Evolutionary conservation across 2,888 invertebrate genomes (phyloP), one percentile per base, ranked within the genome.

Genomic region (Drosophila barbarae): DNA sequence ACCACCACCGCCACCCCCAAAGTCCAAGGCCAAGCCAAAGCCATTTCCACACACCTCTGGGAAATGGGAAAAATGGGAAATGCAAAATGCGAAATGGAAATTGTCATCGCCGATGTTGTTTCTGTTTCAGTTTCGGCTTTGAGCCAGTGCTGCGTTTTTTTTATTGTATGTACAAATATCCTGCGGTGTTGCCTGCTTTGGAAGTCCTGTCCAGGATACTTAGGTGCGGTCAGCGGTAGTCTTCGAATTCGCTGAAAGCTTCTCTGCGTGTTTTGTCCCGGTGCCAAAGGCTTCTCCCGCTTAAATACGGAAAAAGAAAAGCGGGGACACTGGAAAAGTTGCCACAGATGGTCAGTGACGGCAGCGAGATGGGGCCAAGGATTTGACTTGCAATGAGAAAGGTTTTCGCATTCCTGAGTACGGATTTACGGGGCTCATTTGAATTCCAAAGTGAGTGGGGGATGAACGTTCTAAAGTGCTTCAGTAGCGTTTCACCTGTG

Each of bases 151-250:
- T 28, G 18, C 23, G 23, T 38, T 57, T 63, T 57, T 57, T 64
- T 64, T 66, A 56, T 66, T 67, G 70, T 68, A 69, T 69, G 61
- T 47, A 67, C 70, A 67, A 67, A 64, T 59, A 60, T 52, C 52
- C 60, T 68, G 52, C 61, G 67, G 67, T 35, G 50, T 18, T 35
- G 44, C 7, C 47, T 35, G 47, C 49, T 42, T 47, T 26, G 55
- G 39, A 39, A 21, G 34, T 34, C 21, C 21, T 64, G 50, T 42
- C 30, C 39, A 55, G 68, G 56, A 55, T 30, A 67, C 68, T 67
- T 55, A 56, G 64, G 64, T 68, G 64, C 68, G 59, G 69, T 52
- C 47, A 21, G 13, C 35, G 26, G 30, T 46, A 28, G 64, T 38
- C 59, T 59, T 53, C 36, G 47, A 34, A 47, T 34, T 34, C 30